phyloP scores from a whole-genome alignment of 2,888 invertebrate species.

The Dugesia japonica region DNA sequence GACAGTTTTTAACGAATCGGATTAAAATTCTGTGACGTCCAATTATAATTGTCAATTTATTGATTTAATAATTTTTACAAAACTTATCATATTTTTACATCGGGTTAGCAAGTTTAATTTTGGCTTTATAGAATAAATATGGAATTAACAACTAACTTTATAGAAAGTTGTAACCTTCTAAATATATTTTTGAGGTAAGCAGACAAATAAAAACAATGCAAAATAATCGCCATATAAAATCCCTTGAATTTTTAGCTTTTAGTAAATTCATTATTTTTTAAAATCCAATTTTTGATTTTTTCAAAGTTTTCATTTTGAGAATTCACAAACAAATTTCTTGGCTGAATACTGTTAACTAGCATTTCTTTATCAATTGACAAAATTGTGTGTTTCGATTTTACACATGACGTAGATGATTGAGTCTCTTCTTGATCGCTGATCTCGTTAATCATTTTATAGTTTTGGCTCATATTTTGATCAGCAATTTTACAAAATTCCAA shows the following conservation, averaged over 20 bases:
- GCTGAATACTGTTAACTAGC: not conserved
- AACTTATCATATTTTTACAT: not conserved
- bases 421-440: not conserved
- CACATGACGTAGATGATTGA: not conserved
- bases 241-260: not conserved
- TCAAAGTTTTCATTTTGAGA: not conserved
- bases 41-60: too few relatives aligned
- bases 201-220: not conserved
- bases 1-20: too few relatives aligned
- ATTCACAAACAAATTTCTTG: not conserved
- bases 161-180: slow-evolving; percentile 15
- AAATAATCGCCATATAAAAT: slow-evolving; percentile 9
- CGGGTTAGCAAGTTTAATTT: not conserved
- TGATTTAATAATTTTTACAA: not conserved
- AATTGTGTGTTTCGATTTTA: not conserved
- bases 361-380: not conserved
- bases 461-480: not conserved
- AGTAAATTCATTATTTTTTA: not conserved
- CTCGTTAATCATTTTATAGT: not conserved
- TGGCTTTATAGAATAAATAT: not conserved
- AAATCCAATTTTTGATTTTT: not conserved
- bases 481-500: not conserved
- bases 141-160: not conserved
- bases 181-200: slow-evolving; percentile 15
- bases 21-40: too few relatives aligned